Base-by-base conservation (phyloP, 1,140 invertebrate species). In the Drosophila busckii region DNA sequence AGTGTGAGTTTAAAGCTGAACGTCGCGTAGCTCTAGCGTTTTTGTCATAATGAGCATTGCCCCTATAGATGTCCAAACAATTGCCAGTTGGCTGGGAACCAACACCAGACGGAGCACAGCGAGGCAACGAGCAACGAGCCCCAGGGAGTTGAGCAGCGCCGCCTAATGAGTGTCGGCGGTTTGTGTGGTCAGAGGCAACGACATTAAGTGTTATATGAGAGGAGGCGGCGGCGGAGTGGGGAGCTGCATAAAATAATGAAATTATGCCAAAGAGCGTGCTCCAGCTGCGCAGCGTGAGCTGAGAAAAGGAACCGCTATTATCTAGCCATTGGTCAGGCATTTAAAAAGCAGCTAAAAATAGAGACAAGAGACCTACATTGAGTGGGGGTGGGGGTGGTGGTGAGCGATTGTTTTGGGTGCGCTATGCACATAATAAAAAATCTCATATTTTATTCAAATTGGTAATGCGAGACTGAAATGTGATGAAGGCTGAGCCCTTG, bases 391-490 rank as follows among this genome's bases (percentile, higher is more conserved):
- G 5, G 15, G 16, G 10, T 13, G 1, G n/a, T 1, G 16, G 23
- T 4, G 4, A 20, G 6, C 32, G 22, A 15, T 62, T 34, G 25
- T 40, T 49, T 54, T n/a, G n/a, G n/a, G n/a, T n/a, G n/a, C n/a
- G n/a, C n/a, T n/a, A n/a, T n/a, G n/a, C 50, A 37, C 42, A 83
- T 83, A 59, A 83, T 83, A 83, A 83, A 83, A n/a, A 83, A 65
- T 58, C 82, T 85, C 82, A 85, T 85, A 85, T 85, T 85, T 85
- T 85, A 85, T 85, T 85, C 67, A 85, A 85, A 85, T 76, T 84
- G 75, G 63, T 84, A 82, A 82, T 85, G 75, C 49, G 73, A 82
- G 55, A 53, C n/a, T n/a, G n/a, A n/a, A n/a, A n/a, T n/a, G n/a
- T n/a, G n/a, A n/a, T n/a, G n/a, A n/a, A n/a, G n/a, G n/a, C n/a